Conservation (phyloP, 2,888 invertebrate genomes). For the Thymelicus lineola region DNA sequence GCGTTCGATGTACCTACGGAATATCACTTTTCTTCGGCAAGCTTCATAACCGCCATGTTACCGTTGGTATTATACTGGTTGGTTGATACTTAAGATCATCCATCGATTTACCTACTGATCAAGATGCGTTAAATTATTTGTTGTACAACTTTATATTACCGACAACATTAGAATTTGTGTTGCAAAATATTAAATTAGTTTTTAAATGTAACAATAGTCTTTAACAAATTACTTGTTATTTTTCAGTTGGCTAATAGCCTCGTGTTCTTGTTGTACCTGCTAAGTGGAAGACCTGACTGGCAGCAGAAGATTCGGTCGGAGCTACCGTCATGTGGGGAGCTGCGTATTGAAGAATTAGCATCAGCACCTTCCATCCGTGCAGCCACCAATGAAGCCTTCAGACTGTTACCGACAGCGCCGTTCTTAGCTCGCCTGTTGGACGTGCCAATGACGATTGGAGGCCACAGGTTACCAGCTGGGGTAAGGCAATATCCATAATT, state of each 20-base stretch:
- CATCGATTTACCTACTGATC: too few relatives aligned
- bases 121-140: too few relatives aligned
- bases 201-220: too few relatives aligned
- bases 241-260: constrained; percentile 91
- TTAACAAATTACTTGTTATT: background rate
- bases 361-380: constrained; percentile 91
- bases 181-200: too few relatives aligned
- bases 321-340: constrained; percentile 84
- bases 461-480: constrained; percentile 89
- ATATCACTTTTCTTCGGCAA: too few relatives aligned
- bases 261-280: constrained; percentile 90
- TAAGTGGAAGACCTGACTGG: constrained; percentile 88
- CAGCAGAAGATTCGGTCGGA: constrained; percentile 89
- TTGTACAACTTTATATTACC: too few relatives aligned
- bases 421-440: constrained; percentile 92
- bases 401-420: constrained; percentile 91
- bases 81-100: too few relatives aligned
- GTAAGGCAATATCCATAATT: constrained; percentile 74
- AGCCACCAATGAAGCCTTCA: constrained; percentile 91
- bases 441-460: constrained; percentile 88
- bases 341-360: constrained; percentile 85
- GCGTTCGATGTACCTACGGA: too few relatives aligned
- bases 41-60: too few relatives aligned
- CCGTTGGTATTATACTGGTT: too few relatives aligned
- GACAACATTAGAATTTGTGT: too few relatives aligned